These are phyloP conservation scores for Anguilla pacifica DNA, from an alignment of 2,797 vertebrate genomes.

Conservation along the genomic window DNA sequence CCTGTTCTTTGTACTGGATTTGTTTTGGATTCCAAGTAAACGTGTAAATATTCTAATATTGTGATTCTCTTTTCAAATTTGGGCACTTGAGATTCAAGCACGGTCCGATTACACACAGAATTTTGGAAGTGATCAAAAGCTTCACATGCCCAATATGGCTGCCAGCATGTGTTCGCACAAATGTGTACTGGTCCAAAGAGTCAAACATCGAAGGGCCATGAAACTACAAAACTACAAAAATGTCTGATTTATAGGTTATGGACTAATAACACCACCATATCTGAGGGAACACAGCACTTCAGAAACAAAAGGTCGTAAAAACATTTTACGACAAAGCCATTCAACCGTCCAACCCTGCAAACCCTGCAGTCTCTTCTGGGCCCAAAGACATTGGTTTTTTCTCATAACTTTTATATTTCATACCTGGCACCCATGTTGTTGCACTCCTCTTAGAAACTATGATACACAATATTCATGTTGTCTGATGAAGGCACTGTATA, in stretches of 20 bases:
- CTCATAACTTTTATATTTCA: not conserved
- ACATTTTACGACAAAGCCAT: not conserved
- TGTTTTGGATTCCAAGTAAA: not conserved
- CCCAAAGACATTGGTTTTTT: not conserved
- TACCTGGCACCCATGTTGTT: not conserved
- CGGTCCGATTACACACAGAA: not conserved
- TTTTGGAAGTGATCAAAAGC: not conserved
- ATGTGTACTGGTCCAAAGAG: not conserved
- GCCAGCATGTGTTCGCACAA: not conserved
- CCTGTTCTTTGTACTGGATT: not conserved
- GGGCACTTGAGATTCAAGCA: not conserved
- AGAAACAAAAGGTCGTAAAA: not conserved
- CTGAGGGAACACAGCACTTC: not conserved
- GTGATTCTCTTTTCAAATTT: not conserved
- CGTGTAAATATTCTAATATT: not conserved
- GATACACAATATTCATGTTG: too few relatives aligned
- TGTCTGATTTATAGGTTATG: not conserved
- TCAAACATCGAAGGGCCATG: not conserved
- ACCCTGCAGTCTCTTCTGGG: not conserved
- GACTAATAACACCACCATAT: not conserved
- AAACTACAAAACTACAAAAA: slow-evolving; percentile 1
- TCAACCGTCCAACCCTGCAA: not conserved
- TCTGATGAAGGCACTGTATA: too few relatives aligned
- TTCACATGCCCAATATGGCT: not conserved
- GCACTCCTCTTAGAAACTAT: not conserved